Conservation (phyloP, 2,888 invertebrate genomes). For the Scaptomyza polygonia region DNA sequence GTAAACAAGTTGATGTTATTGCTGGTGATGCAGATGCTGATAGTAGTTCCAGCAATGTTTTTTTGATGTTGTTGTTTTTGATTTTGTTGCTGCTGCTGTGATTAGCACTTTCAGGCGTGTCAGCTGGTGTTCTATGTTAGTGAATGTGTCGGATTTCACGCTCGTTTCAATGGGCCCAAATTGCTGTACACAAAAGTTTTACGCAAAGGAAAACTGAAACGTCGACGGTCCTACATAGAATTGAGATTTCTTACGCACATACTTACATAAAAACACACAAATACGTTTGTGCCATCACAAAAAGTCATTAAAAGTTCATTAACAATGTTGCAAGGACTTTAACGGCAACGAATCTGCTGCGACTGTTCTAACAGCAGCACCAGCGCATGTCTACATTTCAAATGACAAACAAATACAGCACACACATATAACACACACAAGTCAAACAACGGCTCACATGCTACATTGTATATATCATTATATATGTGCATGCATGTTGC, state of each 20-base stretch:
- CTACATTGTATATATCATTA: not conserved
- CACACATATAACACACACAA: slow-evolving; percentile 37
- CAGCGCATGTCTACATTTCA: slow-evolving; percentile 66
- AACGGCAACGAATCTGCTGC: slow-evolving; percentile 52
- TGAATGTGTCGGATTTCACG: slow-evolving; percentile 65
- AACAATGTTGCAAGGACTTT: slow-evolving; percentile 79
- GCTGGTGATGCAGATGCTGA: slow-evolving; percentile 22
- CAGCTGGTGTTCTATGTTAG: slow-evolving; percentile 23
- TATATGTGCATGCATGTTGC: not conserved
- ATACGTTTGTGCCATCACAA: slow-evolving; percentile 47
- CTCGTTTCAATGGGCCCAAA: slow-evolving; percentile 55
- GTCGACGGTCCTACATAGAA: slow-evolving; percentile 16
- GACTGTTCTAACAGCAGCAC: slow-evolving; percentile 47
- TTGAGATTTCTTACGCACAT: not conserved
- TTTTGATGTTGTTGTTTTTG: slow-evolving; percentile 41
- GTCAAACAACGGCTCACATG: slow-evolving; percentile 34
- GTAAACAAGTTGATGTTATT: slow-evolving; percentile 60
- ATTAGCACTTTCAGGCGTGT: slow-evolving; percentile 27
- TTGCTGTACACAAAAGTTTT: slow-evolving; percentile 45
- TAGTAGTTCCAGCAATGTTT: slow-evolving; percentile 16
- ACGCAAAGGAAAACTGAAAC: slow-evolving; percentile 41
- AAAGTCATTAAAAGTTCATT: slow-evolving; percentile 82
- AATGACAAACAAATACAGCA: slow-evolving; percentile 58
- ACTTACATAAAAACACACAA: too few species aligned
- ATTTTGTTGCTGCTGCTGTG: slow-evolving; percentile 35